These are phyloP conservation scores for Mythimna loreyi DNA, from an alignment of 2,888 invertebrate genomes.

Conservation along the genomic window DNA sequence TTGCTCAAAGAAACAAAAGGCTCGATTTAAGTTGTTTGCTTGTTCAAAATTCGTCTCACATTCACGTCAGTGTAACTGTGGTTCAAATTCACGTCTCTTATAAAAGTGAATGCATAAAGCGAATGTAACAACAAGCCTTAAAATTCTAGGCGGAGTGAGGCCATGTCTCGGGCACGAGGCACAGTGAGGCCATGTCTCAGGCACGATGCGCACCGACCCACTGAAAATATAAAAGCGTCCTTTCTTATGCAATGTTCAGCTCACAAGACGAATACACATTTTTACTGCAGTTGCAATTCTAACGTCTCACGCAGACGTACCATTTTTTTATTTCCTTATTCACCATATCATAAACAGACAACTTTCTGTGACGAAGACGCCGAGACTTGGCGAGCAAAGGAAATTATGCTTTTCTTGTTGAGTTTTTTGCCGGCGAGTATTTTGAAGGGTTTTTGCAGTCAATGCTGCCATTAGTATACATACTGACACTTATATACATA, in stretches of 20 bases:
- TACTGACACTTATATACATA: no score
- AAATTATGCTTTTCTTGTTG: slow-evolving; percentile 41
- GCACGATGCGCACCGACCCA: slow-evolving; percentile 51
- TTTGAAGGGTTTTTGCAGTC: background rate
- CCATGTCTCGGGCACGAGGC: slow-evolving; percentile 49
- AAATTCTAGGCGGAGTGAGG: slow-evolving; percentile 69
- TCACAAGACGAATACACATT: slow-evolving; percentile 71
- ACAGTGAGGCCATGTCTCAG: slow-evolving; percentile 51
- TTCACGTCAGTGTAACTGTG: slow-evolving; percentile 38
- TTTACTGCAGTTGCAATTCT: slow-evolving; percentile 72
- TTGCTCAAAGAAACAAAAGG: slow-evolving; percentile 7
- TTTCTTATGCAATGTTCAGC: slow-evolving; percentile 72
- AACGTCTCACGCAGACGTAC: slow-evolving; percentile 71
- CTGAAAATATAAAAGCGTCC: slow-evolving; percentile 75
- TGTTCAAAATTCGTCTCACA: slow-evolving; percentile 44
- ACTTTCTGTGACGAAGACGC: slow-evolving; percentile 38
- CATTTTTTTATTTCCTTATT: slow-evolving; percentile 61
- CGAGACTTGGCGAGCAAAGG: slow-evolving; percentile 31
- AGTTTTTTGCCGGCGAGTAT: slow-evolving; percentile 4
- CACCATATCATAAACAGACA: slow-evolving; percentile 43
- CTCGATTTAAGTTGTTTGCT: slow-evolving; percentile 20
- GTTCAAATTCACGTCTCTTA: slow-evolving; percentile 51
- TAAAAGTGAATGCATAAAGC: slow-evolving; percentile 70
- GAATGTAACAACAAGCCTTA: slow-evolving; percentile 71
- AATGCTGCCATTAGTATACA: background rate